Base-by-base conservation (phyloP, 2,797 vertebrate genomes). In the Squalus acanthias region DNA sequence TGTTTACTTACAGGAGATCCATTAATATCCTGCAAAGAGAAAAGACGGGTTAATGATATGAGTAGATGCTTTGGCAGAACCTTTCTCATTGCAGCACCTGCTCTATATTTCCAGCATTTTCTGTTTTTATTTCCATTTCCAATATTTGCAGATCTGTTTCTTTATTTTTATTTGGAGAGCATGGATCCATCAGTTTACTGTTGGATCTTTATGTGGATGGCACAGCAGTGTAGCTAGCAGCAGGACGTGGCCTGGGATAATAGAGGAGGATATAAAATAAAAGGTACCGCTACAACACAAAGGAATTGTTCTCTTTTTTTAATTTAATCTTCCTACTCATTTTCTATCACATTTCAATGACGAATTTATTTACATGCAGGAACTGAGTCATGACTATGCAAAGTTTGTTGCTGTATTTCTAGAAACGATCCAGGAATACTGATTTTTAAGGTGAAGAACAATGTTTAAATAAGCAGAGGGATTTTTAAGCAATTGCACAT, bases 51-150 rank as follows among this genome's bases (percentile, higher is more conserved):
- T 9, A 29, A 29, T 89, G 26, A n/a, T 5, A 29, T 13, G 12
- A 82, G 39, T 50, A 22, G 82, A 50, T 15, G 20, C 46, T 85
- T 63, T 92, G 29, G 29, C 89, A 33, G 33, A 63, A 92, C 13
- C 15, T n/a, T 65, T 92, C 33, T 33, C 89, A 92, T 65, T n/a
- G n/a, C 33, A 15, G 29, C 1, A 91, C 2, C 57, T 91, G 57
- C 88, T 63, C 60, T n/a, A 7, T 92, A 65, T 65, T 92, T 65
- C 60, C 3, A 17, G 3, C 60, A 33, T 5, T 91, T 91, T 91
- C 88, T 91, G 12, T 33, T 91, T 91, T 63, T 33, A 91, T n/a
- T 91, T 63, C 57, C 88, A 33, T 91, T 91, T 57, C 87, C 87
- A 29, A 1, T 24, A 29, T 88, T 89, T 89, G 29, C 89, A 17